Evolutionary conservation across 1,140 invertebrate genomes (phyloP).

Genomic region (Microplitis mediator): DNA sequence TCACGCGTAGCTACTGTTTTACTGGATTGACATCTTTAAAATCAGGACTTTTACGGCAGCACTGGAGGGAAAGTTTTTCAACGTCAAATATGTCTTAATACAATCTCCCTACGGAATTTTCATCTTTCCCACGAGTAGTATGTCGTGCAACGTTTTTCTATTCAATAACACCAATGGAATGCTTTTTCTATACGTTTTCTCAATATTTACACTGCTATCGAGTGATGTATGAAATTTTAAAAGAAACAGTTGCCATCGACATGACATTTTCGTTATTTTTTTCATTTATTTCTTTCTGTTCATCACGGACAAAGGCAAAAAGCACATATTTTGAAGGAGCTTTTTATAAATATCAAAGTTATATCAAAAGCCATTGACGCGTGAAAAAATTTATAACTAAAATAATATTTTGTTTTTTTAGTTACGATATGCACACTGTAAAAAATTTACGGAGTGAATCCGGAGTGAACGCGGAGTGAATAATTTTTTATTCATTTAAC

Average conservation of each 20-base stretch:
- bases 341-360: no score
- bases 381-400: no score
- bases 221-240: constrained; percentile 10
- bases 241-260: not conserved
- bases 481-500: no score
- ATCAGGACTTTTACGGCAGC: not conserved
- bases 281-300: not conserved
- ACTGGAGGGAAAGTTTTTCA: not conserved
- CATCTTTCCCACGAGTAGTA: not conserved
- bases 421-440: no score
- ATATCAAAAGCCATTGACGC: no score
- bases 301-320: no score
- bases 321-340: no score
- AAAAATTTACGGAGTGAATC: no score
- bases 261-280: not conserved
- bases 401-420: no score
- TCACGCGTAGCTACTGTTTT: not conserved
- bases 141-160: not conserved
- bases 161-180: not conserved
- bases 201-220: not conserved
- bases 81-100: not conserved
- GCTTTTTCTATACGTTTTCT: not conserved
- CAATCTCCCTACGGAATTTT: constrained; percentile 9
- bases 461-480: no score
- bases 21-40: not conserved